A percentile compares a stretch with the other conserved stretches of the same genome.
phyloP scores from a whole-genome alignment of 2,888 invertebrate genomes.

The Hirtodrosophila duncani region DNA sequence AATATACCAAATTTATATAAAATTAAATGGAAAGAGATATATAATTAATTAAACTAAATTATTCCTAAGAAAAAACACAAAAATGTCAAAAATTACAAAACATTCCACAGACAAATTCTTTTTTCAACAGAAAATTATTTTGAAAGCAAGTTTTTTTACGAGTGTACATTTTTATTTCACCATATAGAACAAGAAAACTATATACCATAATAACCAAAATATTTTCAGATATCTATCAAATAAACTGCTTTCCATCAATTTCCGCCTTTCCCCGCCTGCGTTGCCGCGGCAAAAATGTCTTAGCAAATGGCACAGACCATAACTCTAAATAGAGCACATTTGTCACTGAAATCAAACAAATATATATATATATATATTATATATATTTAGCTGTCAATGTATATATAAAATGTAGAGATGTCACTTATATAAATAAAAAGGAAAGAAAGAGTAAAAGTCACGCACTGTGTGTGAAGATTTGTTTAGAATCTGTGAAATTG shows the following conservation, averaged over 20 bases:
- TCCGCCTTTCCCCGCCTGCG: not conserved
- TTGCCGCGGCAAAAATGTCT: not conserved
- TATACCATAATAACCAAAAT: conserved; percentile 18
- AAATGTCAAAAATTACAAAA: too few relatives aligned
- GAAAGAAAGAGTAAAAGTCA: conserved; percentile 5
- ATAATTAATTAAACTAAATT: too few relatives aligned
- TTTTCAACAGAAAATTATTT: too few relatives aligned
- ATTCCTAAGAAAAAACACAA: too few relatives aligned
- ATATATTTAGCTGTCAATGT: not conserved
- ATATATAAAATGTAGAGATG: not conserved
- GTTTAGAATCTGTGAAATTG: conserved; percentile 73
- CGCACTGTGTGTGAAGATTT: conserved; percentile 53
- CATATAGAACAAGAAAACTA: too few relatives aligned
- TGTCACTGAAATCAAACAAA: conserved; percentile 60
- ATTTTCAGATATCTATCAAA: conserved; percentile 47
- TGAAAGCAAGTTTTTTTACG: too few relatives aligned
- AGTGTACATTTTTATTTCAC: too few relatives aligned
- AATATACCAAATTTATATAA: conserved; percentile 30
- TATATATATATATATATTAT: conserved; percentile 39
- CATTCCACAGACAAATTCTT: too few relatives aligned
- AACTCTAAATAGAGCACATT: conserved; percentile 71
- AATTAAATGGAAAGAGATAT: conserved; percentile 24
- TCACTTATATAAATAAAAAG: not conserved
- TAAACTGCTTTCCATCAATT: conserved; percentile 16
- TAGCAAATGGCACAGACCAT: conserved; percentile 58